A percentile compares a stretch with the other conserved stretches of the same genome.
Conservation (phyloP, 2,797 vertebrate species). For the Pelodytes ibericus region DNA sequence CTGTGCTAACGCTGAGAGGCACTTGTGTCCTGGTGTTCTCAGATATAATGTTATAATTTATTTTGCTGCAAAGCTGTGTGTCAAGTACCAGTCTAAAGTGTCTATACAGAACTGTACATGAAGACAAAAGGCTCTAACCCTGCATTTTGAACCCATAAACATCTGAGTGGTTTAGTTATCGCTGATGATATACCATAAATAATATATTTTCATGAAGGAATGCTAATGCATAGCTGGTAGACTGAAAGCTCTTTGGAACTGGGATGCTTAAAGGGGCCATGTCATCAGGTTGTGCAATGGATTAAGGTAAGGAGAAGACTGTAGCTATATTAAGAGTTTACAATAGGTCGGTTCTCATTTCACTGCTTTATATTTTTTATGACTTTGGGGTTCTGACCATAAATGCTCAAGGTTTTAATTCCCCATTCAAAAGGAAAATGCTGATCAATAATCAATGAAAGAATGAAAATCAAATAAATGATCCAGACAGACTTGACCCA, state of each 20-base stretch:
- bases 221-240: background rate
- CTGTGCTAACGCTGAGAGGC: conserved; percentile 40
- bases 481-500: no score
- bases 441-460: no score
- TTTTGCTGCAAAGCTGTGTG: conserved; percentile 32
- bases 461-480: no score
- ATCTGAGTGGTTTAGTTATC: background rate
- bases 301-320: no score
- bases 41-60: conserved; percentile 49
- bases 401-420: no score
- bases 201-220: background rate
- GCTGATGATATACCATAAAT: background rate
- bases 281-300: no score
- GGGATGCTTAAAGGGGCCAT: background rate
- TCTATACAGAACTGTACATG: background rate
- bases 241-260: background rate
- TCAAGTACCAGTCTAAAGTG: conserved; percentile 26
- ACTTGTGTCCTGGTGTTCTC: conserved; percentile 49
- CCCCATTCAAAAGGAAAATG: no score
- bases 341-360: no score
- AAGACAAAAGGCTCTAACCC: conserved; percentile 2
- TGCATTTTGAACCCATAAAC: background rate
- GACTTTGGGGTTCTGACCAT: no score
- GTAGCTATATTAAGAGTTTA: no score
- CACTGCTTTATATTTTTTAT: no score